phyloP scores from a whole-genome alignment of 1,140 invertebrate genomes.

The Megalopta genalis region DNA sequence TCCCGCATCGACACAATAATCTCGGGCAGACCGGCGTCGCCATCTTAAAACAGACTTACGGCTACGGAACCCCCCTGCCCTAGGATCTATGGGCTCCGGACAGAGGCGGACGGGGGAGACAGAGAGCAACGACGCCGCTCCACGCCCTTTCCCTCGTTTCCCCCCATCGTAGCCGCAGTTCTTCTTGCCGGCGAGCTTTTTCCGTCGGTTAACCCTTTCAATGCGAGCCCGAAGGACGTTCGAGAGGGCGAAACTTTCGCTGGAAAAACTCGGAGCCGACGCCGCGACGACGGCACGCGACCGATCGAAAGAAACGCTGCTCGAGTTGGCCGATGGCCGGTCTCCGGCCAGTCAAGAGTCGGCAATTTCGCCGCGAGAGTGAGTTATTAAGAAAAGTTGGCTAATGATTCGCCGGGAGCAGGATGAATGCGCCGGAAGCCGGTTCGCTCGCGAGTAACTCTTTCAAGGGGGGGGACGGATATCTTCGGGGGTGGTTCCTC shows the following conservation, averaged over 20 bases:
- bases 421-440: conserved; percentile 14
- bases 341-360: too few relatives aligned
- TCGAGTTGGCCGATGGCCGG: conserved; percentile 1
- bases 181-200: conserved; percentile 12
- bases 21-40: conserved; percentile 6
- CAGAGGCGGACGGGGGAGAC: too few relatives aligned
- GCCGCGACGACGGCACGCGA: conserved; percentile 20
- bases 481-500: conserved; percentile 4
- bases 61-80: too few relatives aligned
- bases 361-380: not conserved
- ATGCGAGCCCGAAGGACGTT: conserved; percentile 27
- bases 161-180: not conserved
- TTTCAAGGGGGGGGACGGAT: conserved; percentile 25
- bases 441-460: conserved; percentile 11
- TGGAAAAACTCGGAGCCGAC: conserved; percentile 11
- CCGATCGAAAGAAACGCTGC: conserved; percentile 30
- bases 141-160: not conserved
- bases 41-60: conserved; percentile 24
- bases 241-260: not conserved
- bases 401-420: conserved; percentile 39
- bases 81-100: conserved; percentile 18
- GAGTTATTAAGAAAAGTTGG: conserved; percentile 38
- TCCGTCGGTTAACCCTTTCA: conserved; percentile 39
- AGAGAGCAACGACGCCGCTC: not conserved
- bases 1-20: conserved; percentile 25